These are phyloP conservation scores for Rhopalosiphum nymphaeae DNA, from an alignment of 2,888 invertebrate species.

Conservation along the genomic window DNA sequence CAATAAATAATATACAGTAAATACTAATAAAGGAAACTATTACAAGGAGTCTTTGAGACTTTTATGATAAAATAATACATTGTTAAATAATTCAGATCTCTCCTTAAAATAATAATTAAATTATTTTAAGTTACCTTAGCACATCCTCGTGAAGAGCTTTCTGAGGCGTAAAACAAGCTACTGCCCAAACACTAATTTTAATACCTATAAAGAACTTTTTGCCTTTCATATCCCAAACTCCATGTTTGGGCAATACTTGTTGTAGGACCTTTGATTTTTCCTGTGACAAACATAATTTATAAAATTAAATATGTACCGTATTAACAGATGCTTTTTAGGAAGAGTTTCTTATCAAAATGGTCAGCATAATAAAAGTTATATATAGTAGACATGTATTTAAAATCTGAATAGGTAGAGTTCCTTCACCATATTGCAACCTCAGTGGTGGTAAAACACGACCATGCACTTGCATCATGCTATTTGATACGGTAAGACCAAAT, in stretches of 20 bases:
- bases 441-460: conserved; percentile 97
- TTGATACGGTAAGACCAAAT: conserved; percentile 97
- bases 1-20: conserved; percentile 65
- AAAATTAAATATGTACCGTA: background rate
- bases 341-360: background rate
- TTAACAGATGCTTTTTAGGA: background rate
- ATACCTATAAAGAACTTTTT: conserved; percentile 99
- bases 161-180: conserved; percentile 99
- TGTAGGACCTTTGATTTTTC: conserved; percentile 74
- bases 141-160: conserved; percentile 97
- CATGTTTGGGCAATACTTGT: conserved; percentile 98
- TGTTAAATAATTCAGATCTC: background rate
- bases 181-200: conserved; percentile 99
- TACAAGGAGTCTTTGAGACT: background rate
- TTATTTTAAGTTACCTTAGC: conserved; percentile 75
- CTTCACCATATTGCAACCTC: conserved; percentile 98
- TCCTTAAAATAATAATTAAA: background rate
- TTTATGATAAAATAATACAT: background rate
- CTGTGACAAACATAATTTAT: conserved; percentile 36
- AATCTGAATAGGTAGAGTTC: conserved; percentile 70
- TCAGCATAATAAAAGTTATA: background rate
- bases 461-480: conserved; percentile 99
- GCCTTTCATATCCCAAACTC: conserved; percentile 99
- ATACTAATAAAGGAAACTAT: background rate
- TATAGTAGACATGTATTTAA: background rate